Percentiles rank a stretch among this genome's conserved stretches.
phyloP scores from a whole-genome alignment of 2,888 invertebrate genomes.

The Resseliella maxima region DNA sequence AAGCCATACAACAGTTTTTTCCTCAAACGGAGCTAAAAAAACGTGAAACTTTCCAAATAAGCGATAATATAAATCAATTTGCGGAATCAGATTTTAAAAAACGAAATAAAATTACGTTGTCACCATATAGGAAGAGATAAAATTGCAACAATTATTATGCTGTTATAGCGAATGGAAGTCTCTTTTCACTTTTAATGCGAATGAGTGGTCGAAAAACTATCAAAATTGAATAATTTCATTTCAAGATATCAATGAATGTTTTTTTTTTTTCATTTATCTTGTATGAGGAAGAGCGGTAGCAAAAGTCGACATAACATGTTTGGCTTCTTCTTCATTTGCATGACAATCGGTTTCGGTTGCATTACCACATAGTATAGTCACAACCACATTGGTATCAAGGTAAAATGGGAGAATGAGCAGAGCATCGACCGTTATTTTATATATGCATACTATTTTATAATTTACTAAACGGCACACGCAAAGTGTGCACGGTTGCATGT shows the following conservation, averaged over 20 bases:
- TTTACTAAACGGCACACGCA: slow-evolving; percentile 33
- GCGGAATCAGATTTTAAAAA: not conserved
- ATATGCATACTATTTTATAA: not conserved
- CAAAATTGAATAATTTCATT: not conserved
- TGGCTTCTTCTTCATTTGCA: slow-evolving; percentile 49
- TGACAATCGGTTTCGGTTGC: slow-evolving; percentile 21
- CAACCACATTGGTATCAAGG: not conserved
- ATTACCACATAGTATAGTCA: not conserved
- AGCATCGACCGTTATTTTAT: slow-evolving; percentile 36
- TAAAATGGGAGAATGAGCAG: slow-evolving; percentile 27
- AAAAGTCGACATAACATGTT: slow-evolving; percentile 1
- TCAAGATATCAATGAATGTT: not conserved
- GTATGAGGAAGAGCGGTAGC: not conserved
- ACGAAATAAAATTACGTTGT: slow-evolving; percentile 9
- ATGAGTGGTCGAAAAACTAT: not conserved
- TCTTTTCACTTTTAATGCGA: not conserved
- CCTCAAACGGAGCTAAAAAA: not conserved
- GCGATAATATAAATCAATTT: slow-evolving; percentile 39
- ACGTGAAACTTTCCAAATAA: slow-evolving; percentile 31
- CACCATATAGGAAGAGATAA: slow-evolving; percentile 44
- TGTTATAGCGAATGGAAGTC: not conserved
- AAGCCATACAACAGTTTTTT: not conserved
- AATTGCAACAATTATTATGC: slow-evolving; percentile 6
- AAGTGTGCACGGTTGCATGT: slow-evolving; percentile 27
- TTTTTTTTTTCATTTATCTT: no score